Evolutionary conservation across 1,140 invertebrate genomes (phyloP), one percentile per base, ranked within the genome.

Genomic region (Ylistrum balloti): DNA sequence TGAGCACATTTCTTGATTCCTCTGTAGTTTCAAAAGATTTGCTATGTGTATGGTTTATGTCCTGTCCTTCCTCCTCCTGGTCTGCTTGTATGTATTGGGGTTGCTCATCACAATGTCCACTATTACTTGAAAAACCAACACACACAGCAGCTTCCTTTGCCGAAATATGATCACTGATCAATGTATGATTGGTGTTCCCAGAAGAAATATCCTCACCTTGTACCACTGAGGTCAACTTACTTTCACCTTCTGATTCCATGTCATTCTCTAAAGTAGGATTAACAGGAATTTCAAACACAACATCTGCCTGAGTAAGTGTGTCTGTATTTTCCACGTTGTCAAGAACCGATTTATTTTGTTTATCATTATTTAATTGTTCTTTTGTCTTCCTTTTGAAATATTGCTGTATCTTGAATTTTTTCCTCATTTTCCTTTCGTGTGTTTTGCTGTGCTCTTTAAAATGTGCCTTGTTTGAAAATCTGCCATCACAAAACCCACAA

Each of bases 361-460:
- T 11, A 7, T 28, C 3, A 45, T 45, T 45, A 9, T 13, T 0
- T 1, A 45, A 17, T 17, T 45, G 41, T 74, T 28, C 22, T n/a
- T 74, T 74, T 74, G 56, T 11, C 56, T 74, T 74, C n/a, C n/a
- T 74, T 74, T 28, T 74, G 56, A 74, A 5, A 74, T 28, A 28
- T 74, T 74, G 56, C 56, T 74, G 15, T 11, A 74, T 28, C 28
- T 74, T 74, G 22, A 28, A 3, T 74, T 74, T 74, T 74, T 74
- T 74, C 56, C 56, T 74, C 56, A 74, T 74, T 74, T 74, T 74
- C 22, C n/a, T n/a, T 74, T 74, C 22, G n/a, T 74, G 56, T 1
- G 56, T 74, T 74, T 74, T 74, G 56, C 56, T 74, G 56, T 74
- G 56, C 13, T 74, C 56, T 74, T 74, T 74, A 74, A 74, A 74